Evolutionary conservation across 2,113 vertebrate genomes (phyloP).

Genomic region (Apistogramma diplotaenia): DNA sequence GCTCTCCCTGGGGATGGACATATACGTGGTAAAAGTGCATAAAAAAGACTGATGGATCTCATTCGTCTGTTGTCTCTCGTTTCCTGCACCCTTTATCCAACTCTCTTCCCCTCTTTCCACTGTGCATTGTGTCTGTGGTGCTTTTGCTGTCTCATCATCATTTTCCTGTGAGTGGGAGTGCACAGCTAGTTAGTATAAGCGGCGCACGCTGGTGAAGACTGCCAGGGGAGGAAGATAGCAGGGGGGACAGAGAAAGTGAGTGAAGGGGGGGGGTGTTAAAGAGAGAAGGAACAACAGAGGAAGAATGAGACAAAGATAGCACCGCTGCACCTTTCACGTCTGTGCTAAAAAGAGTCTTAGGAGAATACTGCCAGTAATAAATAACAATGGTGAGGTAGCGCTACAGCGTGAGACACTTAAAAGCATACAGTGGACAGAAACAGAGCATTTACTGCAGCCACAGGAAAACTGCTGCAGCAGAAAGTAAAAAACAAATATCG

Average conservation of each 20-base stretch:
- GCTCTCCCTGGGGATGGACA: constrained; percentile 43
- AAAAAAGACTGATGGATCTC: constrained; percentile 64
- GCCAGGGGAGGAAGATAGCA: constrained; percentile 42
- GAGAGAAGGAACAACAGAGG: background rate
- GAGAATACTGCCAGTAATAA: constrained; percentile 59
- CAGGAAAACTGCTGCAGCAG: background rate
- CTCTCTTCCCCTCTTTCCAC: constrained; percentile 6
- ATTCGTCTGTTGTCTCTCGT: constrained; percentile 35
- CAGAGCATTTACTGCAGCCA: background rate
- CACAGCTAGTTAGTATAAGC: constrained; percentile 67
- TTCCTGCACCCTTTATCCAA: constrained; percentile 17
- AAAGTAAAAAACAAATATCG: background rate
- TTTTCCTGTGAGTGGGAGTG: constrained; percentile 64
- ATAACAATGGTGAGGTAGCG: constrained; percentile 40
- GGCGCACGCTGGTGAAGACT: constrained; percentile 49
- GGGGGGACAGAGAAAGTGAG: background rate
- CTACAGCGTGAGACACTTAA: constrained; percentile 15
- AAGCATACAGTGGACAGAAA: constrained; percentile 21
- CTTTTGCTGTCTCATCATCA: constrained; percentile 74
- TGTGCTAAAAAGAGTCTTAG: constrained; percentile 58
- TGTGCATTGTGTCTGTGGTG: constrained; percentile 49
- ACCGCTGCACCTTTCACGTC: constrained; percentile 55
- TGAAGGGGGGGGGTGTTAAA: background rate
- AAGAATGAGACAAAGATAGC: constrained; percentile 57
- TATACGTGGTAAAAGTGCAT: constrained; percentile 55